Conservation (phyloP, 2,888 invertebrate genomes). For the Rotaria sp. region DNA sequence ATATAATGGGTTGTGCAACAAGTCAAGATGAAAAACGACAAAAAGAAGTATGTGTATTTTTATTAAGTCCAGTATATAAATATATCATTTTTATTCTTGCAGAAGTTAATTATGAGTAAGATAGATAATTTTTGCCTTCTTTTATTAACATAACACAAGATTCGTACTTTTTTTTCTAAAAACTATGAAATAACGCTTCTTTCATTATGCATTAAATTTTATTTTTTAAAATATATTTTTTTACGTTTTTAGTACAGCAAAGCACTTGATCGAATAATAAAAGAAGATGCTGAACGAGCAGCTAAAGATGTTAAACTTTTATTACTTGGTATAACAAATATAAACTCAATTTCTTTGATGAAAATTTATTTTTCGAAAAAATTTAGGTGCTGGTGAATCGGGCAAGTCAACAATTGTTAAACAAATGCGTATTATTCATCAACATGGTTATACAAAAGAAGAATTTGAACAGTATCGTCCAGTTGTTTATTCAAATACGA, state of each 20-base stretch:
- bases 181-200: too few relatives aligned
- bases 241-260: slow-evolving; percentile 62
- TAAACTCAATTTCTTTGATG: not conserved
- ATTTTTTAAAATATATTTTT: too few relatives aligned
- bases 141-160: not conserved
- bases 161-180: not conserved
- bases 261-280: slow-evolving; percentile 91
- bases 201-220: too few relatives aligned
- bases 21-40: slow-evolving; percentile 40
- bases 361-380: not conserved
- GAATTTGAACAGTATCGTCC: slow-evolving; percentile 82
- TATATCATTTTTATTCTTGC: not conserved
- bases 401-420: slow-evolving; percentile 58
- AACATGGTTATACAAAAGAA: slow-evolving; percentile 77
- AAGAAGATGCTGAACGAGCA: slow-evolving; percentile 94
- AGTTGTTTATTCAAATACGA: slow-evolving; percentile 82
- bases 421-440: slow-evolving; percentile 71
- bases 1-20: slow-evolving; percentile 39
- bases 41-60: slow-evolving; percentile 32
- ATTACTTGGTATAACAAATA: slow-evolving; percentile 69
- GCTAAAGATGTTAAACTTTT: slow-evolving; percentile 97
- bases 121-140: not conserved
- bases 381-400: slow-evolving; percentile 60
- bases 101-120: not conserved
- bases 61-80: not conserved